Percentiles rank a stretch among this genome's conserved stretches.
phyloP scores from a whole-genome alignment of 2,888 invertebrate genomes.

The Ferrisia virgata region DNA sequence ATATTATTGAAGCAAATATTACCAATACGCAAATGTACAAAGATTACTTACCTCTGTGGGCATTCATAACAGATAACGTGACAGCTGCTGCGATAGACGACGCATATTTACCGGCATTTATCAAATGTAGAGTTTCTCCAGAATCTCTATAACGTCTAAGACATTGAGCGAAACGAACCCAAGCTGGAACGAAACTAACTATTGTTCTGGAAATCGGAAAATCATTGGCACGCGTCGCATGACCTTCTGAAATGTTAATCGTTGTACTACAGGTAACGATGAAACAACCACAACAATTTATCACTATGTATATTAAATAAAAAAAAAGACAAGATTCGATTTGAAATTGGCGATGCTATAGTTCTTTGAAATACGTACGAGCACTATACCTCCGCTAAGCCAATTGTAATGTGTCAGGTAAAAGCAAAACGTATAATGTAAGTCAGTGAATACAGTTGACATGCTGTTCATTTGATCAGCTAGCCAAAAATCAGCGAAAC shows the following conservation, averaged over 20 bases:
- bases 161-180: constrained; percentile 97
- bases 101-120: constrained; percentile 97
- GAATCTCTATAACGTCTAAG: constrained; percentile 92
- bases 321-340: not conserved
- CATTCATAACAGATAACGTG: constrained; percentile 69
- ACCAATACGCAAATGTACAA: not conserved
- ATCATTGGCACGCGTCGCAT: not conserved
- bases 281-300: not conserved
- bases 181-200: constrained; percentile 90
- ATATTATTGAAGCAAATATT: not conserved
- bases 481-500: constrained; percentile 98
- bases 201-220: constrained; percentile 64
- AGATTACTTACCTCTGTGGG: constrained; percentile 55
- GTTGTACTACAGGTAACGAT: not conserved
- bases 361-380: constrained; percentile 41
- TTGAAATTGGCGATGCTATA: not conserved
- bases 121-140: constrained; percentile 88
- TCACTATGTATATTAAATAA: not conserved
- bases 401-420: constrained; percentile 74
- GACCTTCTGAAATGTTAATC: not conserved
- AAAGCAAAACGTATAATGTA: constrained; percentile 91
- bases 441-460: constrained; percentile 82
- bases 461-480: constrained; percentile 96
- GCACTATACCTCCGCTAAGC: constrained; percentile 51
- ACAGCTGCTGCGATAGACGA: constrained; percentile 93